phyloP scores from a whole-genome alignment of 1,140 invertebrate species.

The Drosophila sulfurigaster region DNA sequence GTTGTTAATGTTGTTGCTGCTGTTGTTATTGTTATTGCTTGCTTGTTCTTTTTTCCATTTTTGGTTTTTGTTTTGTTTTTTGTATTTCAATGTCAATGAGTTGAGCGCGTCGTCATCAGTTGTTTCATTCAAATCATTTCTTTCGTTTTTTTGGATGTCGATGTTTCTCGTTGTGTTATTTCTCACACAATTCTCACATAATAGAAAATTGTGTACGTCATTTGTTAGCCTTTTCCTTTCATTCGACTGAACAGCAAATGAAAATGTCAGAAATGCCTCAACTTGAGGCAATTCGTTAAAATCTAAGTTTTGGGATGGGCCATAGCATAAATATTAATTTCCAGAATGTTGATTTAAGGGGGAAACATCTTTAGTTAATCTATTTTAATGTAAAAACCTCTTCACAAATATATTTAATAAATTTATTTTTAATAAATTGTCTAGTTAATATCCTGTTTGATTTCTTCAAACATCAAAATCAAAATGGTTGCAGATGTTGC shows the following conservation, averaged over 20 bases:
- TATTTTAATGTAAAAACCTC: no score
- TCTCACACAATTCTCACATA: slow-evolving; percentile 75
- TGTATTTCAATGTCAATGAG: slow-evolving; percentile 72
- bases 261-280: slow-evolving; percentile 16
- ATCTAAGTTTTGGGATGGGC: background rate
- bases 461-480: slow-evolving; percentile 9
- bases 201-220: slow-evolving; percentile 70
- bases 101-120: slow-evolving; percentile 64
- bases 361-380: background rate
- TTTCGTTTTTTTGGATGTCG: slow-evolving; percentile 7
- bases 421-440: background rate
- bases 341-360: background rate
- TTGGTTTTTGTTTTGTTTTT: slow-evolving; percentile 10
- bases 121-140: slow-evolving; percentile 64
- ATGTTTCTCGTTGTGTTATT: slow-evolving; percentile 36
- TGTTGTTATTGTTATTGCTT: slow-evolving; percentile 25
- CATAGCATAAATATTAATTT: slow-evolving; percentile 17
- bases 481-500: slow-evolving; percentile 37
- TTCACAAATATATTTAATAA: no score
- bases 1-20: slow-evolving; percentile 33
- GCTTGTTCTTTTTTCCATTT: slow-evolving; percentile 3
- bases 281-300: slow-evolving; percentile 11
- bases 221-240: slow-evolving; percentile 47
- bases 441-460: slow-evolving; percentile 28
- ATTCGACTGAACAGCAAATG: slow-evolving; percentile 19